Evolutionary conservation across 2,888 invertebrate species (phyloP).

Genomic region (Polydrusus tereticollis): DNA sequence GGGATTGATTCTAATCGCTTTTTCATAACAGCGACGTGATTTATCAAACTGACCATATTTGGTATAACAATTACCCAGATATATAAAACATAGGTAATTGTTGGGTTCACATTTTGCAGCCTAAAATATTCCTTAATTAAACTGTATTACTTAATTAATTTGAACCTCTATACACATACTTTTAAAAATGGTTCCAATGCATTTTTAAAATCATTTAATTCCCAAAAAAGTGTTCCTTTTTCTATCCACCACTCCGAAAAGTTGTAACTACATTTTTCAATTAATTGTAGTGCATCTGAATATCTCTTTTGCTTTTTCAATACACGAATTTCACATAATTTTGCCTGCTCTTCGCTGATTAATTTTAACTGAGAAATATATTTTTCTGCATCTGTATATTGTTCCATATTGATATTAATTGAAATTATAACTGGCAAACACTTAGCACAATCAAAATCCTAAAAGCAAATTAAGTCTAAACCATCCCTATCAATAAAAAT

Average conservation of each 20-base stretch:
- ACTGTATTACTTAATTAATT: not conserved
- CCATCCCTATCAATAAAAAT: not conserved
- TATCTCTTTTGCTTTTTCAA: constrained; percentile 69
- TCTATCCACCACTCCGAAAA: constrained; percentile 71
- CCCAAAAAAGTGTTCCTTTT: constrained; percentile 74
- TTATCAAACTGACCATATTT: constrained; percentile 76
- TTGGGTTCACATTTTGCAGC: constrained; percentile 81
- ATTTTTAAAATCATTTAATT: constrained; percentile 72
- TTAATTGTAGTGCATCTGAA: constrained; percentile 70
- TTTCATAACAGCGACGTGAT: constrained; percentile 87
- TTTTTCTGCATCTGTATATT: constrained; percentile 62
- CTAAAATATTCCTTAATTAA: constrained; percentile 54
- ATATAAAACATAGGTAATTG: constrained; percentile 79
- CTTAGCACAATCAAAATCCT: constrained; percentile 24
- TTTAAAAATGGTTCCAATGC: constrained; percentile 76
- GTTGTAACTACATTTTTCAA: constrained; percentile 66
- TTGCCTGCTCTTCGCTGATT: constrained; percentile 55
- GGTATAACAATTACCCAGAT: constrained; percentile 82
- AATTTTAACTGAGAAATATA: constrained; percentile 63
- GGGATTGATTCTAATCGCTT: constrained; percentile 81
- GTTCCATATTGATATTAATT: constrained; percentile 65
- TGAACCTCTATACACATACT: constrained; percentile 55
- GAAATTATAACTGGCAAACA: constrained; percentile 57
- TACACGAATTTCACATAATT: constrained; percentile 69
- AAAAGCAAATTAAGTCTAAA: too few relatives aligned